phyloP scores from a whole-genome alignment of 2,888 invertebrate species.

The Noctua comes region DNA sequence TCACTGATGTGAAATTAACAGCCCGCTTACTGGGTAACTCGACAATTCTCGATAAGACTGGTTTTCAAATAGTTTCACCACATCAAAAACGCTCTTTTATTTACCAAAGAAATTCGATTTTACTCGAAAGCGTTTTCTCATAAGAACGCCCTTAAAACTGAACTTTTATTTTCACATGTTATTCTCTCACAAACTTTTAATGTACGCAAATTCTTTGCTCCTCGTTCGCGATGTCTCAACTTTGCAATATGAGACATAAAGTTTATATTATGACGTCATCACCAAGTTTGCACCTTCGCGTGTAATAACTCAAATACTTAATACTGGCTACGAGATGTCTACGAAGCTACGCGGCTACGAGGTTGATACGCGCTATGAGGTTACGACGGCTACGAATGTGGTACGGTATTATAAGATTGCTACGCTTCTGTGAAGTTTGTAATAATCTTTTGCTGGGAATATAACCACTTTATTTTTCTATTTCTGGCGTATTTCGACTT shows the following conservation, averaged over 20 bases:
- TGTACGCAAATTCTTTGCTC: slow-evolving; percentile 56
- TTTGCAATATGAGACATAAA: slow-evolving; percentile 45
- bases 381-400: slow-evolving; percentile 43
- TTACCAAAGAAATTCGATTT: not conserved
- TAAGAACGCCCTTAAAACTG: slow-evolving; percentile 19
- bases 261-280: slow-evolving; percentile 53
- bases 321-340: slow-evolving; percentile 59
- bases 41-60: too few species aligned
- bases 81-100: not conserved
- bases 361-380: slow-evolving; percentile 29
- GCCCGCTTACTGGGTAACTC: too few species aligned
- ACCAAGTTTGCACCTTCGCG: slow-evolving; percentile 56
- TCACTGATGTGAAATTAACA: too few species aligned
- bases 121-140: not conserved
- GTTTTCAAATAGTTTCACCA: too few species aligned
- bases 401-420: slow-evolving; percentile 34
- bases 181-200: slow-evolving; percentile 57
- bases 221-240: slow-evolving; percentile 28
- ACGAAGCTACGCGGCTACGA: slow-evolving; percentile 41
- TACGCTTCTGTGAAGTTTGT: slow-evolving; percentile 35
- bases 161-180: slow-evolving; percentile 19
- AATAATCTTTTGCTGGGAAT: slow-evolving; percentile 38
- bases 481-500: not conserved
- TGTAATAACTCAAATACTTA: slow-evolving; percentile 53
- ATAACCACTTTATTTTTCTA: slow-evolving; percentile 16